Percentiles rank a stretch among this genome's conserved stretches.
Evolutionary conservation across 1,140 invertebrate species (phyloP).

Genomic region (Stenopsyche tienmushanensis): DNA sequence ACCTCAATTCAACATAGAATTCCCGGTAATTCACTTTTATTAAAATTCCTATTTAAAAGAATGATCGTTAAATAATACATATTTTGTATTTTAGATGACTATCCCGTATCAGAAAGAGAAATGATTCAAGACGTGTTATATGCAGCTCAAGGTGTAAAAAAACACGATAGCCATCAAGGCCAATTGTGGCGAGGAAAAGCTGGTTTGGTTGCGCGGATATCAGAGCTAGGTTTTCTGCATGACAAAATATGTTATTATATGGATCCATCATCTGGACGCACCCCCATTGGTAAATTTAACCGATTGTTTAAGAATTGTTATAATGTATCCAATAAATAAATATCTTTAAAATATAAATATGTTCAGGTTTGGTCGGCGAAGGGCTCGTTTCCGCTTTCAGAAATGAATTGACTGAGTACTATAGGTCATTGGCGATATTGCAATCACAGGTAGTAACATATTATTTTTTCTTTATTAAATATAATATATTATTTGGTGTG

Average conservation of each 20-base stretch:
- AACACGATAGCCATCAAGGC: conserved; percentile 11
- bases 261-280: conserved; percentile 62
- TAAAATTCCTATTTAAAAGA: no score
- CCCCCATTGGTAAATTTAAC: conserved; percentile 52
- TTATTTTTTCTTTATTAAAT: not conserved
- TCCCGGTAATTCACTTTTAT: no score
- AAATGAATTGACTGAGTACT: conserved; percentile 84
- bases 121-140: conserved; percentile 43
- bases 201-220: conserved; percentile 67
- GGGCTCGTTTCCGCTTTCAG: conserved; percentile 84
- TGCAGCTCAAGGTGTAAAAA: conserved; percentile 48
- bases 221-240: conserved; percentile 86
- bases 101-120: conserved; percentile 47
- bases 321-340: not conserved
- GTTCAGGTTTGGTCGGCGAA: conserved; percentile 76
- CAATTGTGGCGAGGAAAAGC: conserved; percentile 44
- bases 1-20: no score
- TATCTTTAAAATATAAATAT: not conserved
- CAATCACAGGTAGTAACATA: conserved; percentile 70
- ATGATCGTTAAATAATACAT: conserved; percentile 6
- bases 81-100: conserved; percentile 40
- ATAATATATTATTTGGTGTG: no score
- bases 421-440: conserved; percentile 82
- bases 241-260: conserved; percentile 74
- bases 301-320: conserved; percentile 6